These are phyloP conservation scores for Melipona bicolor DNA, from an alignment of 2,888 invertebrate genomes.

Conservation along the genomic window DNA sequence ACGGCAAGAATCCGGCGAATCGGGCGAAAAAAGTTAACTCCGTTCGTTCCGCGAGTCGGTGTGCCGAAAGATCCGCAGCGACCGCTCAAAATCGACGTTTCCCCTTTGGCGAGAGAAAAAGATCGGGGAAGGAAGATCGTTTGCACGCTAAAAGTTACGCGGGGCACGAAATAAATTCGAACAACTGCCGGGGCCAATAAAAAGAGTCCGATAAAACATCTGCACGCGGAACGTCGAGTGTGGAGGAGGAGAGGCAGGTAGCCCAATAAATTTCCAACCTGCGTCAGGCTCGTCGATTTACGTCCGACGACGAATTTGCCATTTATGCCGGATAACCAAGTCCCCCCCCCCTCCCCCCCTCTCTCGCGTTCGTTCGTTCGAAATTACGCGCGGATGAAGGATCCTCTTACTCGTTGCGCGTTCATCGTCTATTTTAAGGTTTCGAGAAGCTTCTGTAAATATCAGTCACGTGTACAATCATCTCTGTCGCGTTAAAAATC, in stretches of 20 bases:
- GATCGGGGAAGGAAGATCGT: not conserved
- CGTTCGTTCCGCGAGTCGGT: not conserved
- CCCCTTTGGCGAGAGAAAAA: not conserved
- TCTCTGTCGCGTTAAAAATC: no score
- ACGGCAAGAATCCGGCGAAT: not conserved
- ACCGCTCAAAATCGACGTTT: not conserved
- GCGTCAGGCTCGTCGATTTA: not conserved
- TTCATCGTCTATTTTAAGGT: no score
- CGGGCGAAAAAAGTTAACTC: constrained; percentile 14
- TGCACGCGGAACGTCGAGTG: not conserved
- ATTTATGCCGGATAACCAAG: constrained; percentile 37
- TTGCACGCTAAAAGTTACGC: constrained; percentile 26
- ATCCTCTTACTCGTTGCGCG: constrained; percentile 5
- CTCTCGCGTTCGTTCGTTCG: not conserved
- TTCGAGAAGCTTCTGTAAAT: no score
- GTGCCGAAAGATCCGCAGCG: not conserved
- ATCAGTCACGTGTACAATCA: no score
- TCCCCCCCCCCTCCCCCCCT: not conserved
- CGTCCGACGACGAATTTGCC: constrained; percentile 33
- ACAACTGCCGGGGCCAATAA: constrained; percentile 32
- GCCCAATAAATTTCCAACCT: constrained; percentile 32
- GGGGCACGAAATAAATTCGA: constrained; percentile 35
- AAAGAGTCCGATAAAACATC: constrained; percentile 42
- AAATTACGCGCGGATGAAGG: constrained; percentile 11
- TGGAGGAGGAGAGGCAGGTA: not conserved